These are phyloP conservation scores for Cynopterus sphinx DNA, from an alignment of 2,797 vertebrate genomes.

Conservation along the genomic window DNA sequence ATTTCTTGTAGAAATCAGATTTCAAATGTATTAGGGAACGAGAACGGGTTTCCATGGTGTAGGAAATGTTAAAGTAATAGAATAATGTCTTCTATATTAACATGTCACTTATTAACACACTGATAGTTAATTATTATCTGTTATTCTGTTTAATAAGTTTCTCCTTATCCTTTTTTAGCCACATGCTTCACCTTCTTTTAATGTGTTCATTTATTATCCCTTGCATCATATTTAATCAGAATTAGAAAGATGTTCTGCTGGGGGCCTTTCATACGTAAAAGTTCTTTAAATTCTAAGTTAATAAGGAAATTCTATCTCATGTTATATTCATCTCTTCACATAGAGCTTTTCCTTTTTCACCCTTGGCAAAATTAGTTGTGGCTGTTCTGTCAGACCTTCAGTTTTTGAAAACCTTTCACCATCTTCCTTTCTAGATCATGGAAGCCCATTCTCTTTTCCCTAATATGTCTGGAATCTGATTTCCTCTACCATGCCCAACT, in stretches of 20 bases:
- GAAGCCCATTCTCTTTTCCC: not conserved
- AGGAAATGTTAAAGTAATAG: not conserved
- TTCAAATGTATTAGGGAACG: not conserved
- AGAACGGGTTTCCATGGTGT: not conserved
- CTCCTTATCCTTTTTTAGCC: not conserved
- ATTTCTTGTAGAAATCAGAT: not conserved
- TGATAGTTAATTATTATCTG: not conserved
- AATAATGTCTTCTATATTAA: not conserved
- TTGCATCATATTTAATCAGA: not conserved
- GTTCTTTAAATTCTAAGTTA: not conserved
- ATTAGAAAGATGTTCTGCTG: not conserved
- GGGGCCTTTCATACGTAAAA: not conserved
- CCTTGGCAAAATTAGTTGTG: not conserved
- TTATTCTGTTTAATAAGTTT: not conserved
- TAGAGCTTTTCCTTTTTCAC: not conserved
- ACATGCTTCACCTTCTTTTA: not conserved
- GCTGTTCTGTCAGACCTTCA: not conserved
- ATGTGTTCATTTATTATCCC: not conserved
- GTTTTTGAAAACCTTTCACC: not conserved
- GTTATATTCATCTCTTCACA: not conserved
- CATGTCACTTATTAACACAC: not conserved
- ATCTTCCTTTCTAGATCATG: not conserved
- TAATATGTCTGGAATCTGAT: not conserved
- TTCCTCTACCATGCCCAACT: accelerated
- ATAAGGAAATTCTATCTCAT: not conserved